Base-by-base conservation (phyloP, 2,888 invertebrate species). In the Sipha maydis region DNA sequence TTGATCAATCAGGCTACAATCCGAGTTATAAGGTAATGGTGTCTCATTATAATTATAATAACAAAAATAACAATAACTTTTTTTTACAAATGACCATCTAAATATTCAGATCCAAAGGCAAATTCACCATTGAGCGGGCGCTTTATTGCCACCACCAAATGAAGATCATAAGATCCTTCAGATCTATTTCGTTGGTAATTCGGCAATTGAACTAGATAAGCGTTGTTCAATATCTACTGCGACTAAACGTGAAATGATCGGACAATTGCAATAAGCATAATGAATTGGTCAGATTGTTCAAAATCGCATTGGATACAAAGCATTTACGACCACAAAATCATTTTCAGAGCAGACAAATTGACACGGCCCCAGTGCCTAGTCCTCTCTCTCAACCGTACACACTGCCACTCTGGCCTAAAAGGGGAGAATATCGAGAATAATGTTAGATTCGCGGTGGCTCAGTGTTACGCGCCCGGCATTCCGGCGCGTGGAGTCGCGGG, bases 281-380 rank as follows among this genome's bases (percentile, higher is more conserved):
- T 90, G 89, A 83, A 54, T 90, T 90, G 89, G 89, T 91, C 56
- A 85, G 86, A 54, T 89, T 91, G 78, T 92, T 92, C 54, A 77
- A 54, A 77, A 77, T 31, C 54, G 77, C 77, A 54, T 19, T 77
- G 48, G 54, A 77, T 14, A 48, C 14, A 48, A 77, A 54, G 28
- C 77, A n/a, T 54, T 54, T 54, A 77, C 19, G 77, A 77, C 28
- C 28, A 77, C 77, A 77, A 54, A 54, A 54, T 54, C 28, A 19
- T 77, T 28, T 54, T 77, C 48, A 77, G 77, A 77, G 19, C 54
- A 28, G 77, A 77, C 54, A 82, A 82, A 67, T n/a, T n/a, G n/a
- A n/a, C n/a, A n/a, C n/a, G n/a, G n/a, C n/a, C n/a, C n/a, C n/a
- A n/a, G n/a, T n/a, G n/a, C n/a, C n/a, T n/a, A n/a, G n/a, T n/a